Conservation (phyloP, 2,888 invertebrate genomes). For the Strigamia crassipes region DNA sequence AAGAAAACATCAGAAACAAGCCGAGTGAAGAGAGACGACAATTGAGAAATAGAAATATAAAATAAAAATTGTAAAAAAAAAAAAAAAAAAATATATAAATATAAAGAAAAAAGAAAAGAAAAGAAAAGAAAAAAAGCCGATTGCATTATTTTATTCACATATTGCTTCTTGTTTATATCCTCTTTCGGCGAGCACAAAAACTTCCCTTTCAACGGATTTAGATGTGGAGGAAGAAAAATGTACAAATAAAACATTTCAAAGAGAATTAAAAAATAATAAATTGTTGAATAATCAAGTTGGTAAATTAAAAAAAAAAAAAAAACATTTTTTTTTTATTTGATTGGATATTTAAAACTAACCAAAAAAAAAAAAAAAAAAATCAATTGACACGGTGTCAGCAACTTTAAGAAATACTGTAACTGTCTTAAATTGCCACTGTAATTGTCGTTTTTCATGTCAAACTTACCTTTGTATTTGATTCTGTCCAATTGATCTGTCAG, state of each 20-base stretch:
- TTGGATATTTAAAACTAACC: too few species aligned
- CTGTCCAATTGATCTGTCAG: slow-evolving; percentile 86
- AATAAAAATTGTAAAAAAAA: background rate
- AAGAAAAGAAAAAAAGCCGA: background rate
- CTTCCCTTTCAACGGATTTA: slow-evolving; percentile 36
- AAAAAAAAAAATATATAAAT: background rate
- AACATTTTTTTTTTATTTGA: too few species aligned
- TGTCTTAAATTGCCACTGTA: slow-evolving; percentile 54
- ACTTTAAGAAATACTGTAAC: too few species aligned
- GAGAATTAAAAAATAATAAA: background rate
- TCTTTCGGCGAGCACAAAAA: background rate
- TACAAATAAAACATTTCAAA: background rate
- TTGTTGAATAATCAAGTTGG: background rate
- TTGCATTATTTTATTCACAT: slow-evolving; percentile 1
- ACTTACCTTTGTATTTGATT: slow-evolving; percentile 80
- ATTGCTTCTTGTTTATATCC: slow-evolving; percentile 2
- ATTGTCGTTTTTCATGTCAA: too few species aligned
- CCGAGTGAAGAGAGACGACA: background rate
- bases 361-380: too few species aligned
- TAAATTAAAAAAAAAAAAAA: too few species aligned
- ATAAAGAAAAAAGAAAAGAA: background rate
- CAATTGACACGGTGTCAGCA: too few species aligned
- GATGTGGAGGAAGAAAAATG: background rate
- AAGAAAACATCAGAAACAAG: slow-evolving; percentile 17
- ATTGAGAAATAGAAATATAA: slow-evolving; percentile 7